A percentile compares a stretch with the other conserved stretches of the same genome.
Evolutionary conservation across 1,140 invertebrate species (phyloP).

Genomic region (Prorops nasuta): DNA sequence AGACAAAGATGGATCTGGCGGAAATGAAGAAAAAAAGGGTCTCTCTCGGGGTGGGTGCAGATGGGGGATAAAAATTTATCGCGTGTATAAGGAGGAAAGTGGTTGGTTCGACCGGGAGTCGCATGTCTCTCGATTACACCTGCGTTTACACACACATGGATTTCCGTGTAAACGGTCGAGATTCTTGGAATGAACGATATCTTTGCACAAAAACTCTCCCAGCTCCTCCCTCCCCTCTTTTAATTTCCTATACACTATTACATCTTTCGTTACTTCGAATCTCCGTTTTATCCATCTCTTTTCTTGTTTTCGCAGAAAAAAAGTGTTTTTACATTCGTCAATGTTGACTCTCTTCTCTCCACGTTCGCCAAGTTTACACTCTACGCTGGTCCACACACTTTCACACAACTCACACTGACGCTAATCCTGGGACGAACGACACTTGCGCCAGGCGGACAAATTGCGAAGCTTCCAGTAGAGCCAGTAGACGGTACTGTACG

Average conservation of each 20-base stretch:
- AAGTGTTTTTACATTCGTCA: conserved; percentile 12
- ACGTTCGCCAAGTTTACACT: too few species aligned
- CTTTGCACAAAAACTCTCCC: neutral
- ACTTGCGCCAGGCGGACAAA: neutral
- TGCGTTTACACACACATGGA: conserved; percentile 21
- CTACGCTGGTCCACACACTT: too few species aligned
- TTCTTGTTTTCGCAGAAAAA: too few species aligned
- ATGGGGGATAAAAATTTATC: conserved; percentile 26
- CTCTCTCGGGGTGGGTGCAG: too few species aligned
- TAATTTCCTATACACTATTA: neutral
- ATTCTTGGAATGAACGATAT: conserved; percentile 14
- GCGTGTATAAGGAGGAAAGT: conserved; percentile 17
- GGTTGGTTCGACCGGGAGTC: conserved; percentile 17
- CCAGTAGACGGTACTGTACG: too few species aligned
- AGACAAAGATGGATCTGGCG: too few species aligned
- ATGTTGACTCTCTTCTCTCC: neutral
- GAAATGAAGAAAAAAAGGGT: too few species aligned
- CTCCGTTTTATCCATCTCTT: too few species aligned
- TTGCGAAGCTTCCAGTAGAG: too few species aligned
- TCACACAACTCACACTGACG: too few species aligned
- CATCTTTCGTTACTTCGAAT: too few species aligned
- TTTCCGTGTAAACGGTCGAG: conserved; percentile 27
- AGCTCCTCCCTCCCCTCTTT: neutral
- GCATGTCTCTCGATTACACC: conserved; percentile 14
- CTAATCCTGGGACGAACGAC: too few species aligned